Conservation (phyloP, 2,888 invertebrate genomes). For the Cataglyphis cursor region DNA sequence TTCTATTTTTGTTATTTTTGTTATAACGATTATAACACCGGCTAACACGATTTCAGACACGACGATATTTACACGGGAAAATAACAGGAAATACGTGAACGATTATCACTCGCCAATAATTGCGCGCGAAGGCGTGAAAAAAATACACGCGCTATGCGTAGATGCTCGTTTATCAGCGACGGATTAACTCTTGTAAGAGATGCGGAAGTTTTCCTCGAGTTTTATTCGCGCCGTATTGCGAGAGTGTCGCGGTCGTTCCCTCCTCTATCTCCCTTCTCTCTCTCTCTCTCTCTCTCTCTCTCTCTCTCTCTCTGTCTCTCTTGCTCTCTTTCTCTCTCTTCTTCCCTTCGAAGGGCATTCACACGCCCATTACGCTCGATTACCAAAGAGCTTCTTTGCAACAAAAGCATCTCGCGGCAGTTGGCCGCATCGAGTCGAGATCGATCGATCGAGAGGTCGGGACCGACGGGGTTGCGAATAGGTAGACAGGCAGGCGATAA, state of each 20-base stretch:
- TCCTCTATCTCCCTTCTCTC: not conserved
- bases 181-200: slow-evolving; percentile 42
- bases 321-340: not conserved
- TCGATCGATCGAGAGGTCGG: slow-evolving; percentile 32
- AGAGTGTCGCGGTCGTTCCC: slow-evolving; percentile 20
- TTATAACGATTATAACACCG: not conserved
- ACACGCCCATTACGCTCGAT: slow-evolving; percentile 38
- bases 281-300: not conserved
- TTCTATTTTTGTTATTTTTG: not conserved
- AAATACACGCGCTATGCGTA: slow-evolving; percentile 24
- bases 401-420: slow-evolving; percentile 49
- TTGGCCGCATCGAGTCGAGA: slow-evolving; percentile 31
- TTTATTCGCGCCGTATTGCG: not conserved
- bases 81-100: not conserved
- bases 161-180: not conserved
- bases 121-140: not conserved
- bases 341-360: slow-evolving; percentile 20
- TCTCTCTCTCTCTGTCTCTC: not conserved
- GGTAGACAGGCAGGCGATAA: slow-evolving; percentile 2
- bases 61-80: not conserved
- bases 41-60: not conserved
- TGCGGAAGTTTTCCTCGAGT: slow-evolving; percentile 39
- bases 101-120: slow-evolving; percentile 23
- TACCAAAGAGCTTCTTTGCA: slow-evolving; percentile 48
- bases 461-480: not conserved